phyloP scores from a whole-genome alignment of 1,140 invertebrate genomes.

The Drosophila varians region DNA sequence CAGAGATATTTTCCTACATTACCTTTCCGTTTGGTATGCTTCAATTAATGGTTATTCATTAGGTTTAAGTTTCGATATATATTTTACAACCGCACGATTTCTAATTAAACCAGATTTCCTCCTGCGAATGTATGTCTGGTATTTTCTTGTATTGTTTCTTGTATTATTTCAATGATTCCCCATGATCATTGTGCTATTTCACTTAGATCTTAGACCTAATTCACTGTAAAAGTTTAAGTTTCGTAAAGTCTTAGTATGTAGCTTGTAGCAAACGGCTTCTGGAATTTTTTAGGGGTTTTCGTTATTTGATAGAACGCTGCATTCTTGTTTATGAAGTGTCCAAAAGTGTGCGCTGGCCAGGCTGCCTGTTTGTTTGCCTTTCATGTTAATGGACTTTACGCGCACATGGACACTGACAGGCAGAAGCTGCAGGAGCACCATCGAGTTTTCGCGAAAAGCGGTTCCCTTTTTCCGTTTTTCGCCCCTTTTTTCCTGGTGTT shows the following conservation, averaged over 20 bases:
- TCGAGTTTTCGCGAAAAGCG: conserved; percentile 31
- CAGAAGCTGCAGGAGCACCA: conserved; percentile 29
- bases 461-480: conserved; percentile 12
- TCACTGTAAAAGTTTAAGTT: no score
- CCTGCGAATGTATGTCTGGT: background rate
- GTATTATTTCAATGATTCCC: no score
- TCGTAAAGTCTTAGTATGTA: background rate
- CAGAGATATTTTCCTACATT: background rate
- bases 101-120: background rate
- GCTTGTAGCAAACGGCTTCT: no score
- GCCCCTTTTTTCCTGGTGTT: background rate
- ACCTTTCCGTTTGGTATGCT: background rate
- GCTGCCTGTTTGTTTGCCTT: conserved; percentile 69
- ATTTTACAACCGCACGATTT: background rate
- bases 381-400: conserved; percentile 79
- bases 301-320: conserved; percentile 4
- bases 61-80: background rate
- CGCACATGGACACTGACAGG: conserved; percentile 52
- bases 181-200: no score
- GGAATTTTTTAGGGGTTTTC: conserved; percentile 6
- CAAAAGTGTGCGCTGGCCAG: conserved; percentile 40
- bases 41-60: conserved; percentile 22
- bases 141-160: no score
- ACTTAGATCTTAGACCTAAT: no score
- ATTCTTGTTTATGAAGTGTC: conserved; percentile 72